Evolutionary conservation across 2,888 invertebrate species (phyloP).

Genomic region (Erebia ligea): DNA sequence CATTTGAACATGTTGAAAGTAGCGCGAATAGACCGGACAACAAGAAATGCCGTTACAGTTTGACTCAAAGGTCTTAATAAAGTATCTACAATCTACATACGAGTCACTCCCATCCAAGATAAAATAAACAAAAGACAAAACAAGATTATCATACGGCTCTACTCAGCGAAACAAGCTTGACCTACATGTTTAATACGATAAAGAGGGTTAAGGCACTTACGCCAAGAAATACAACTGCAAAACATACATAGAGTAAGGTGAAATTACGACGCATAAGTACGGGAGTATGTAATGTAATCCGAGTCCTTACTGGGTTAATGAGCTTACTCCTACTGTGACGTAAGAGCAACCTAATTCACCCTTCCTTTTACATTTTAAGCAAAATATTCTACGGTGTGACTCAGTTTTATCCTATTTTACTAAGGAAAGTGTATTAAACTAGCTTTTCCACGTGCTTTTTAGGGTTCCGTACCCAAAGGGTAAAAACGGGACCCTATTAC

Average conservation of each 20-base stretch:
- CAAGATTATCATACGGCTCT: constrained; percentile 1
- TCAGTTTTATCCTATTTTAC: background rate
- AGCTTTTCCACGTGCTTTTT: no score
- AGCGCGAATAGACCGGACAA: no score
- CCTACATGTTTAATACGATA: constrained; percentile 19
- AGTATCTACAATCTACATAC: background rate
- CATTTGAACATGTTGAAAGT: no score
- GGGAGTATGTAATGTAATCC: constrained; percentile 18
- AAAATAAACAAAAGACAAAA: constrained; percentile 3
- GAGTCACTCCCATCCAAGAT: background rate
- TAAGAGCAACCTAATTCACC: constrained; percentile 17
- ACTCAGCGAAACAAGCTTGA: constrained; percentile 19
- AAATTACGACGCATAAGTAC: constrained; percentile 21
- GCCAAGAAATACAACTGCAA: constrained; percentile 21
- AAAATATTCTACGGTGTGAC: background rate
- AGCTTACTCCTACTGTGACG: constrained; percentile 18
- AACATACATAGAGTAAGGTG: constrained; percentile 13
- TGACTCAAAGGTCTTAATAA: no score
- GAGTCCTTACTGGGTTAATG: constrained; percentile 24
- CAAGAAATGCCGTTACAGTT: no score
- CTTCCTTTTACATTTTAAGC: constrained; percentile 3
- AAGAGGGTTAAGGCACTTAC: constrained; percentile 20
- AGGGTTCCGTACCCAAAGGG: no score
- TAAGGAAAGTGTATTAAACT: no score
- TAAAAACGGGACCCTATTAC: no score